Conservation (phyloP, 2,113 vertebrate species). For the Anas platyrhynchos region DNA sequence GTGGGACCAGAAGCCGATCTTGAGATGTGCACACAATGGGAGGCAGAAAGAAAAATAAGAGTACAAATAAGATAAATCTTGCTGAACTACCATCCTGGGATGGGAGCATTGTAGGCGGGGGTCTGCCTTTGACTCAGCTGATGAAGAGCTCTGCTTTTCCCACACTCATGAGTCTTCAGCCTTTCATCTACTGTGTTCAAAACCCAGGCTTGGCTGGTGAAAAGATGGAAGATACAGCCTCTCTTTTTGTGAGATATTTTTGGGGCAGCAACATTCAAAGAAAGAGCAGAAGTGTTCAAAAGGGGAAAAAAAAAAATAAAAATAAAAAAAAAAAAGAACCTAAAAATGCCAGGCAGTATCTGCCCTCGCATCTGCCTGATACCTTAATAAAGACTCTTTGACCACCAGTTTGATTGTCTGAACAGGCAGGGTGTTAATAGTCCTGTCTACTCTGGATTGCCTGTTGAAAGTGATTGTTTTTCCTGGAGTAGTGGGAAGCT, state of each 20-base stretch:
- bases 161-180: neutral
- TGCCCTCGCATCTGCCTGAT: neutral
- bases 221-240: neutral
- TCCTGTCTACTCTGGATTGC: neutral
- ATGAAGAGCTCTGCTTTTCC: neutral
- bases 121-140: neutral
- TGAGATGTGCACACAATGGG: neutral
- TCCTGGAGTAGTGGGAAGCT: neutral
- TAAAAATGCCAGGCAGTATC: neutral
- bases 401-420: neutral
- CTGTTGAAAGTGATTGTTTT: neutral
- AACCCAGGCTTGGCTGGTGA: neutral
- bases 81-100: neutral
- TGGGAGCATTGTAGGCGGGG: neutral
- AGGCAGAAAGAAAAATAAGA: neutral
- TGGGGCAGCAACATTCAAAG: neutral
- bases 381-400: neutral
- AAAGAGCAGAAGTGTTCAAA: neutral
- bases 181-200: fast-evolving
- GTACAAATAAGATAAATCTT: fast-evolving
- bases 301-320: neutral
- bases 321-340: neutral
- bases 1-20: neutral
- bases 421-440: neutral
- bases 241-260: neutral